phyloP scores from a whole-genome alignment of 2,797 vertebrate species.

The Acipenser ruthenus region DNA sequence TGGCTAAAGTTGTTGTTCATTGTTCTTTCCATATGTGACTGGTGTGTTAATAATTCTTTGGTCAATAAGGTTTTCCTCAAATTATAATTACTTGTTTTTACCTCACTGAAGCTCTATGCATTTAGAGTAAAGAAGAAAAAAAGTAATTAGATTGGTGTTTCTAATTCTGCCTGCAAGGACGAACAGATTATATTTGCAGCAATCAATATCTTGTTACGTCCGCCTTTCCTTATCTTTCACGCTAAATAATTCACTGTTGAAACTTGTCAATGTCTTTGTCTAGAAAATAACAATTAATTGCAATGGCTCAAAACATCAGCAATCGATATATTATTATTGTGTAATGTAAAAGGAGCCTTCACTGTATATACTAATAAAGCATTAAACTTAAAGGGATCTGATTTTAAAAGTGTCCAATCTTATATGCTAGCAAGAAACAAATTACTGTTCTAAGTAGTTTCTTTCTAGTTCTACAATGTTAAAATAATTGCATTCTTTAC shows the following conservation, averaged over 20 bases:
- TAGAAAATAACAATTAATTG: not conserved
- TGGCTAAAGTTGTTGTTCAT: not conserved
- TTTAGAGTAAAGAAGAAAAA: not conserved
- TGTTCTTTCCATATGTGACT: not conserved
- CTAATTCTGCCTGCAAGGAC: not conserved
- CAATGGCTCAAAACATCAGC: constrained; percentile 3
- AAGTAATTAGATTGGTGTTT: constrained; percentile 7
- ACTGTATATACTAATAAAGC: too few relatives aligned
- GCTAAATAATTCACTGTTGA: not conserved
- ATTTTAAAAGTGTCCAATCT: too few relatives aligned
- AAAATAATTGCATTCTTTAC: too few relatives aligned
- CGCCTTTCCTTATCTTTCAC: constrained; percentile 1
- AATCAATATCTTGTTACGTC: constrained; percentile 4
- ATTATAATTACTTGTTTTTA: constrained; percentile 5
- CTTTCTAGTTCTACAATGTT: too few relatives aligned
- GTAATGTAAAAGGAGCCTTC: too few relatives aligned
- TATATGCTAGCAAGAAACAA: too few relatives aligned
- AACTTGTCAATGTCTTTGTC: not conserved
- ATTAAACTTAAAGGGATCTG: too few relatives aligned
- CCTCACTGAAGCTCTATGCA: not conserved
- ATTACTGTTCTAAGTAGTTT: too few relatives aligned
- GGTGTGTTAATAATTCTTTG: not conserved
- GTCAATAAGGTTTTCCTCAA: not conserved
- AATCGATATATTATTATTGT: not conserved
- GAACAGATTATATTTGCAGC: constrained; percentile 6